Base-by-base conservation (phyloP, 2,888 invertebrate genomes). In the Acheta domesticus region DNA sequence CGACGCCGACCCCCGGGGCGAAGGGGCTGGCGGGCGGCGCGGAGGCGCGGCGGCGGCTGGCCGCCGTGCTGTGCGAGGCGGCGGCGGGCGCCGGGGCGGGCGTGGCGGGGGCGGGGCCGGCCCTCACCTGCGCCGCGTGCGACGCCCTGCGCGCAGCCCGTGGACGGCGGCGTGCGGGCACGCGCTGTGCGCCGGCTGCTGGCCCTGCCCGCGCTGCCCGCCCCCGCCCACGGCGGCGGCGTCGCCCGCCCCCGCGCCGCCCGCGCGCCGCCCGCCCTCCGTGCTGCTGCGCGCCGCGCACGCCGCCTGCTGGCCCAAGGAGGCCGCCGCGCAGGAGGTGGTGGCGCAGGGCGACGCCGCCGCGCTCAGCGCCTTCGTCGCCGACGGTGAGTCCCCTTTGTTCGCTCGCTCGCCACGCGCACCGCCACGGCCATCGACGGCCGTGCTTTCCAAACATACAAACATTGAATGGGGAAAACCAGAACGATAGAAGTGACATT, bases 31-130 rank as follows among this genome's bases (percentile, higher is more conserved):
- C 62, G 62, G 62, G 62, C n/a, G 62, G 16, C 8, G 62, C 62
- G 62, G 62, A 16, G n/a, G 62, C 62, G 16, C 62, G 62, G 62
- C 14, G 62, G n/a, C 62, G 62, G 16, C n/a, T 62, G n/a, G 16
- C 62, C 12, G 62, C 62, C 62, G 62, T 62, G 62, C 62, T 62
- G 62, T 62, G 62, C 62, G 62, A 62, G n/a, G 62, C 62, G 62
- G 62, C n/a, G 12, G 62, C 62, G 62, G n/a, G n/a, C n/a, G 62
- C n/a, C 1, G 62, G 62, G 8, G 62, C 62, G 16, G 16, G 16
- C 16, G 62, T 62, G 62, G 16, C 62, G 8, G 62, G 16, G 62
- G 16, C 16, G 14, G 16, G 62, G n/a, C 62, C 62, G 16, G 62
- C 62, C 62, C 62, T 62, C 62, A 62, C 62, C 0, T 62, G 62